Evolutionary conservation across 2,797 vertebrate species (phyloP), one percentile per base, ranked within the genome.

Genomic region (Hylomyscus alleni): DNA sequence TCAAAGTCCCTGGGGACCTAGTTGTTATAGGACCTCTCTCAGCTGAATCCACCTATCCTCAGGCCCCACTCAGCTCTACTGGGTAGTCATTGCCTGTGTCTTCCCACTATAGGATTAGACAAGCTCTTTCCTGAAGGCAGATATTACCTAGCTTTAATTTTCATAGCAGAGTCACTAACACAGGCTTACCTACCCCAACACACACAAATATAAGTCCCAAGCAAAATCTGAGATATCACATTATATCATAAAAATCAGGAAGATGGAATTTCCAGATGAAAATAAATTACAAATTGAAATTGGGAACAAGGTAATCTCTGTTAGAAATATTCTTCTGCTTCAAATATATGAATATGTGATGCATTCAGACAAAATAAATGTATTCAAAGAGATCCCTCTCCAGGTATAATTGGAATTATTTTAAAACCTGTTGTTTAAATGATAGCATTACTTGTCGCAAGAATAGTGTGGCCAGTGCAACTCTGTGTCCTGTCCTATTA

Each of bases 391-490:
- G 72, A 11, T 87, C 60, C n/a, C 34, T 84, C 92, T 67, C 29
- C 26, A 31, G 15, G 20, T 78, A 81, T 84, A 85, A 24, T 78
- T 78, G 12, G 17, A 67, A 72, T n/a, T 83, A 75, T 92, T 86
- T n/a, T 40, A 93, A 95, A 93, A 11, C 40, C 86, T 67, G 47
- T 84, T 31, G 15, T 90, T 85, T 84, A 62, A 91, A 19, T 50
- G 40, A 85, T 91, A 17, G 52, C 20, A n/a, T 76, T 50, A 37
- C 81, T 95, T 89, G 52, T 89, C 50, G 56, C 11, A 47, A 14
- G 13, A 89, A 65, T 40, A 83, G 11, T 85, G 92, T 52, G 82
- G 50, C 76, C 75, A 34, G 60, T 80, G 29, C 67, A 72, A 34
- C 31, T 10, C 67, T 69, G 20, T n/a, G 40, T 29, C 19, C 58